Base-by-base conservation (phyloP, 2,888 invertebrate species). In the Emmelina monodactyla region DNA sequence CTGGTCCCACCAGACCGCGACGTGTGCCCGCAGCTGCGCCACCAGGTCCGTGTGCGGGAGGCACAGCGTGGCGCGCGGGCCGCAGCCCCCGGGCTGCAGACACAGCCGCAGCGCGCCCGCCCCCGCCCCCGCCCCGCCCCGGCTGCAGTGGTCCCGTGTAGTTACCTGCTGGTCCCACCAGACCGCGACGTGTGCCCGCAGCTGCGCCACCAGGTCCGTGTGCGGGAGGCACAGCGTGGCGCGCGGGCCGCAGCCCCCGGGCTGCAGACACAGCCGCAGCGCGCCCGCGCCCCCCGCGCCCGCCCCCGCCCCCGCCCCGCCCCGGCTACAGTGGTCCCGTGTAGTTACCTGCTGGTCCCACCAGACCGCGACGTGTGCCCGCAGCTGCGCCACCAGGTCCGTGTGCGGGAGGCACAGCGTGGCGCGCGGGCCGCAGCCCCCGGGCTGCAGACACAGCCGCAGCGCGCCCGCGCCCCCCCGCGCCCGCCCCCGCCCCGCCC, bases 181-280 rank as follows among this genome's bases (percentile, higher is more conserved):
- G 46, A 92, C 89, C 11, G 93, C 92, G 36, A 96, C 93, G 80
- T 96, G 96, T 1, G 96, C 96, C 42, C 96, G 82, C 34, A 97
- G 73, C 64, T 96, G 96, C 2, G 94, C 95, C 14, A 97, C 89
- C 43, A 92, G 86, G 71, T 96, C 95, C n/a, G 89, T 86, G 28
- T 88, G 88, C 45, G 90, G 84, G 68, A 97, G 83, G 46, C 91
- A 87, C 10, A 97, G 76, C 13, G 88, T 83, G 13, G 91, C 92
- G 57, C 94, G 88, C 43, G 94, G 94, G 0, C 92, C 88, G 25
- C 92, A 86, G 12, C 93, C 94, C 2, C 92, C 94, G 16, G 94
- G 94, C 66, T 95, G 95, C 33, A 95, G 85, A 12, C 91, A 85
- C 28, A 96, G 85, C 25, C 92, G 82, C 40, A 96, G 79, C 14